Percentiles rank a stretch among this genome's conserved stretches.
Conservation (phyloP, 2,113 vertebrate genomes). For the Gallinago paraguaiae region DNA sequence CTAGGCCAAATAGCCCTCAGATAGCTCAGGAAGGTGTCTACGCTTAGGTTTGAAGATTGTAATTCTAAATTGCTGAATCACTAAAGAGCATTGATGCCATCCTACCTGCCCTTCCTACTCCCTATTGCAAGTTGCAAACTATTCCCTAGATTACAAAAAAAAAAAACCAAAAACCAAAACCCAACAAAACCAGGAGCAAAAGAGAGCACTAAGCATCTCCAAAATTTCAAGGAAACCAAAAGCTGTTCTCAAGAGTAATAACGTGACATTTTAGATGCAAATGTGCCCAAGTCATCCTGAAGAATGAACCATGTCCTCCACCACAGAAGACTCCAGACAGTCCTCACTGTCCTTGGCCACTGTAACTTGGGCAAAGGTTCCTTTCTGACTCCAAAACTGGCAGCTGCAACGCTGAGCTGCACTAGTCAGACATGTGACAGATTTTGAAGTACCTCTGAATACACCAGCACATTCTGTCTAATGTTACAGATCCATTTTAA, state of each 20-base stretch:
- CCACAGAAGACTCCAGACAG: not conserved
- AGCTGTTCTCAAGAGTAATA: not conserved
- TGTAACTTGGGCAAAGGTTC: not conserved
- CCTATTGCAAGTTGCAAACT: not conserved
- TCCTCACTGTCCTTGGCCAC: not conserved
- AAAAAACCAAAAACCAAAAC: not conserved
- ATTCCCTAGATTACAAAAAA: not conserved
- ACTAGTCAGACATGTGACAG: rapidly evolving
- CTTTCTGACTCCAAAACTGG: not conserved
- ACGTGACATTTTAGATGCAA: not conserved
- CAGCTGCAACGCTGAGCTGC: not conserved
- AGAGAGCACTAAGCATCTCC: not conserved
- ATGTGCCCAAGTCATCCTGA: not conserved
- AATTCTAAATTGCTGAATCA: not conserved
- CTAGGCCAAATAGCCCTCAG: not conserved
- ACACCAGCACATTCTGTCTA: not conserved
- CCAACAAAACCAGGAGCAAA: not conserved
- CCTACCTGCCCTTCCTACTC: not conserved
- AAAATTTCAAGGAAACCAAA: not conserved
- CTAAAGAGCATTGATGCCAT: not conserved
- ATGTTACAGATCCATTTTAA: not conserved
- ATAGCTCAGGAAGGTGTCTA: not conserved
- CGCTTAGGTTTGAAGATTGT: not conserved
- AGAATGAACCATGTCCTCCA: not conserved
- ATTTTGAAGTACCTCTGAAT: not conserved